These are phyloP conservation scores for Gymnoscopelus microlampas DNA, from an alignment of 2,797 vertebrate species.

Conservation along the genomic window DNA sequence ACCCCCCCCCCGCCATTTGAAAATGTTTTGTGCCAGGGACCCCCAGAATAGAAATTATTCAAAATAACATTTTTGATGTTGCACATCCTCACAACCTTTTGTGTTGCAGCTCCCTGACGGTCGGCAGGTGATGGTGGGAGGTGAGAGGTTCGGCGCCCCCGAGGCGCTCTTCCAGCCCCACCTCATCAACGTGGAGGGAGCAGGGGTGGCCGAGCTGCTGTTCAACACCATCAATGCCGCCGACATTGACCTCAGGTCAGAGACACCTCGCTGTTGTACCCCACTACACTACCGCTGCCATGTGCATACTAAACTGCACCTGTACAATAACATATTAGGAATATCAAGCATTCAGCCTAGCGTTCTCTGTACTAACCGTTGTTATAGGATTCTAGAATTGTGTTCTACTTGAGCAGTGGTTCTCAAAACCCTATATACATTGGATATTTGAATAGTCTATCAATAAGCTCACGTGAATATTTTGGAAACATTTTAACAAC, in stretches of 20 bases:
- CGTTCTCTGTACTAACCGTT: too few relatives aligned
- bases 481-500: too few relatives aligned
- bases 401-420: too few relatives aligned
- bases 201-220: slow-evolving; percentile 83
- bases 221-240: slow-evolving; percentile 89
- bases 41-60: too few relatives aligned
- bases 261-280: background rate
- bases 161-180: slow-evolving; percentile 88
- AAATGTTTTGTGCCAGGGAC: too few relatives aligned
- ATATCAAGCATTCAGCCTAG: too few relatives aligned
- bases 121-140: slow-evolving; percentile 80
- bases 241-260: slow-evolving; percentile 83
- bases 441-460: too few relatives aligned
- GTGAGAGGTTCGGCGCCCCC: slow-evolving; percentile 85
- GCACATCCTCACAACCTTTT: background rate
- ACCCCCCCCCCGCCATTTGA: too few relatives aligned
- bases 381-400: too few relatives aligned
- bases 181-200: slow-evolving; percentile 85
- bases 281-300: background rate
- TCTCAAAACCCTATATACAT: too few relatives aligned
- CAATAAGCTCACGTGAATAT: too few relatives aligned
- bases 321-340: background rate
- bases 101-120: slow-evolving; percentile 82
- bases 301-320: background rate
- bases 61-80: too few relatives aligned